Evolutionary conservation across 2,888 invertebrate species (phyloP).

Genomic region (Dorcus hopei): DNA sequence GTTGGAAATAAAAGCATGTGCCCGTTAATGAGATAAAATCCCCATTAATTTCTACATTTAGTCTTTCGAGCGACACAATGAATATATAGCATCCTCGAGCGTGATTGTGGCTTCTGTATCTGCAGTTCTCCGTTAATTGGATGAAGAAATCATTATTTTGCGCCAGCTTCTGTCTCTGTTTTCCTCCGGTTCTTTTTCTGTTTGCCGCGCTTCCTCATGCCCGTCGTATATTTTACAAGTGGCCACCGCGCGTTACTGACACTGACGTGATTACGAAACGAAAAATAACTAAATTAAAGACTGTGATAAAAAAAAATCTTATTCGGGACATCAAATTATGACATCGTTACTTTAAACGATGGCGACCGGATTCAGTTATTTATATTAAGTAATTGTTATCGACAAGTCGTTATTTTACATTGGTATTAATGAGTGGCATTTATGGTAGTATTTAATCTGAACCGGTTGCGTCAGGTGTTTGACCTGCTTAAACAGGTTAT

Average conservation of each 20-base stretch:
- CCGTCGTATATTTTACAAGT: constrained; percentile 14
- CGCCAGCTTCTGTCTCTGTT: no score
- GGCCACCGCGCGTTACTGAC: constrained; percentile 11
- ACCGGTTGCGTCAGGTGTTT: constrained; percentile 28
- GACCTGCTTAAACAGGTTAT: constrained; percentile 24
- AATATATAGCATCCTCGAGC: constrained; percentile 39
- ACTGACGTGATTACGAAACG: constrained; percentile 1
- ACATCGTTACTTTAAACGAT: constrained; percentile 17
- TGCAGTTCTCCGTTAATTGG: constrained; percentile 39
- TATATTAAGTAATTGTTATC: constrained; percentile 32
- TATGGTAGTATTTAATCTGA: constrained; percentile 28
- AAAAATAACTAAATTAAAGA: neutral
- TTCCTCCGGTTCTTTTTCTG: constrained; percentile 8
- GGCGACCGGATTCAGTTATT: constrained; percentile 15
- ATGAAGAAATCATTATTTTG: constrained; percentile 42
- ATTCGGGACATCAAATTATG: constrained; percentile 17
- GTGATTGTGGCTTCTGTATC: constrained; percentile 39
- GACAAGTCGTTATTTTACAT: constrained; percentile 28
- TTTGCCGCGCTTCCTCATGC: constrained; percentile 18
- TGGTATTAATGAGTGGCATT: constrained; percentile 31
- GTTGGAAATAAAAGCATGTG: constrained; percentile 33
- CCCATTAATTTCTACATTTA: constrained; percentile 44
- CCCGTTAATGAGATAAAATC: constrained; percentile 43
- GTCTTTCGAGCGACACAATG: constrained; percentile 39
- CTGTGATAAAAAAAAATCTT: neutral